Base-by-base conservation (phyloP, 2,113 vertebrate species). In the Phylloscopus whistleri region DNA sequence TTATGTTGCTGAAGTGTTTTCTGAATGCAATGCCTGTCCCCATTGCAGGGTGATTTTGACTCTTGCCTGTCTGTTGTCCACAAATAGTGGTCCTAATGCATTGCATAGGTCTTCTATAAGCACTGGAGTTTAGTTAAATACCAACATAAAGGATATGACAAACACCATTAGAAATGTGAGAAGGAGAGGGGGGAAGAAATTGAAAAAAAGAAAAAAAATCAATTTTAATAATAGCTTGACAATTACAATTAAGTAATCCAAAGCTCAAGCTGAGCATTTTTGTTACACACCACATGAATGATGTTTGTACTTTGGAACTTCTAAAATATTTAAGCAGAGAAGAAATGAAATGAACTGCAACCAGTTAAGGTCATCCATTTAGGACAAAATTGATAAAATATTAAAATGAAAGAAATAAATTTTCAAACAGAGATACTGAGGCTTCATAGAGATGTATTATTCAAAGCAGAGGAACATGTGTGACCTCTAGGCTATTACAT, bases 381-480 rank as follows among this genome's bases (percentile, higher is more conserved):
- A 98, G 97, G 97, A 98, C 95, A 97, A 98, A 98, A 98, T 97
- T 97, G 97, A 98, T 98, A 96, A 98, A 98, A 98, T 98, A 98
- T 98, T 98, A 97, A 98, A 98, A 98, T 97, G 96, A 98, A 97
- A 97, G 97, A 97, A 98, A 98, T 97, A 98, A 97, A 98, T 98
- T 98, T 98, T 97, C 96, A 96, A 95, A 94, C 91, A 95, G 96
- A 97, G 97, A 97, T 97, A 91, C 93, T 84, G 85, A 96, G 84
- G 95, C 93, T 97, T 97, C 89, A 90, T 44, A 64, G 95, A 96
- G 89, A 98, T 98, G 96, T 97, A 98, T 98, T 98, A 98, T 98
- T 98, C 97, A 98, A 95, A 95, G 93, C 94, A 89, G 92, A 89
- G 87, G 97, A 97, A 97, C 95, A 97, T 74, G 62, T 77, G 76